Percentiles rank a stretch among this genome's conserved stretches.
These are phyloP conservation scores for Hirtodrosophila confusa DNA, from an alignment of 2,888 invertebrate genomes.

Conservation along the genomic window DNA sequence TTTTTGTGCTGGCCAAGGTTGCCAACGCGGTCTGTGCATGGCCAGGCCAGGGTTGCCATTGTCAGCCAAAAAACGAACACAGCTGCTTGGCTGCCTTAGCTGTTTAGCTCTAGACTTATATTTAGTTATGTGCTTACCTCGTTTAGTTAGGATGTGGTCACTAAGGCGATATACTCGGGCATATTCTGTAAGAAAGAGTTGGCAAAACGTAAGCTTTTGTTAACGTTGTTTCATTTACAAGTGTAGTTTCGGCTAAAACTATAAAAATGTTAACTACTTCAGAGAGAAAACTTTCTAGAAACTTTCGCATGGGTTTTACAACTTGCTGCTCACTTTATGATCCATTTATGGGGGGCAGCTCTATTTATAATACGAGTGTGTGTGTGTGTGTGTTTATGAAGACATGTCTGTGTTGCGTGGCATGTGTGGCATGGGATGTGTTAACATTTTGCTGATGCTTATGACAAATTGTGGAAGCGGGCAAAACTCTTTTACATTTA, in stretches of 20 bases:
- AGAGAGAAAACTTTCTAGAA: slow-evolving; percentile 54
- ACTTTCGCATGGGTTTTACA: slow-evolving; percentile 49
- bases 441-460: slow-evolving; percentile 50
- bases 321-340: slow-evolving; percentile 39
- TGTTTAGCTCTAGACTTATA: slow-evolving; percentile 8
- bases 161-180: slow-evolving; percentile 39
- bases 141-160: slow-evolving; percentile 45
- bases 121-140: slow-evolving; percentile 57
- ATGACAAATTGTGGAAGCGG: slow-evolving; percentile 60
- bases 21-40: slow-evolving; percentile 63
- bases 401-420: slow-evolving; percentile 13
- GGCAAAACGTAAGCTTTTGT: slow-evolving; percentile 26
- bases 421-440: slow-evolving; percentile 50
- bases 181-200: slow-evolving; percentile 61
- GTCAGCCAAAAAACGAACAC: slow-evolving; percentile 53
- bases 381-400: slow-evolving; percentile 5
- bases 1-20: slow-evolving; percentile 65
- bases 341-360: slow-evolving; percentile 44
- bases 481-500: slow-evolving; percentile 54
- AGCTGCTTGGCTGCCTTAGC: slow-evolving; percentile 22
- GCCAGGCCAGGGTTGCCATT: slow-evolving; percentile 78
- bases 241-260: slow-evolving; percentile 50
- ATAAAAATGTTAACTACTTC: slow-evolving; percentile 45
- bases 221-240: slow-evolving; percentile 50
- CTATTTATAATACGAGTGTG: slow-evolving; percentile 38